These are phyloP conservation scores for Caenorhabditis doughertyi DNA, from an alignment of 2,888 invertebrate genomes.

Conservation along the genomic window DNA sequence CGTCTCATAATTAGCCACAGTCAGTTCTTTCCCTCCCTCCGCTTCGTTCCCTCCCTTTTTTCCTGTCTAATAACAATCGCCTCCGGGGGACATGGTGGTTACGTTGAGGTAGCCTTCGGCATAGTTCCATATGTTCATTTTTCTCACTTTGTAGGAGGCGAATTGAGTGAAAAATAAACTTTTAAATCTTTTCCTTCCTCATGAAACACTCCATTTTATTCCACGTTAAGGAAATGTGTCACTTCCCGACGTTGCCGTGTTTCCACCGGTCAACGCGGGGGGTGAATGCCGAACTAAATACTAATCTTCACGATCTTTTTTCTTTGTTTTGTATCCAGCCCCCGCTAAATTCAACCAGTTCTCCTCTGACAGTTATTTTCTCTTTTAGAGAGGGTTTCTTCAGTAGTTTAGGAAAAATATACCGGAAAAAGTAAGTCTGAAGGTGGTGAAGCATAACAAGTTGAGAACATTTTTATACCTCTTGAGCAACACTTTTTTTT, in stretches of 20 bases:
- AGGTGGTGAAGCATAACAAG: too few relatives aligned
- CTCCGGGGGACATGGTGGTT: conserved; percentile 44
- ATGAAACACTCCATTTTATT: too few relatives aligned
- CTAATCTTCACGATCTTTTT: conserved; percentile 39
- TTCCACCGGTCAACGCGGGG: background rate
- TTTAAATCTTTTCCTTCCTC: too few relatives aligned
- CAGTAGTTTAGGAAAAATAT: background rate
- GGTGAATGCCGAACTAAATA: conserved; percentile 29
- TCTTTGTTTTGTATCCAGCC: background rate
- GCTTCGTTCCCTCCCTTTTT: background rate
- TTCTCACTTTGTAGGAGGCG: background rate
- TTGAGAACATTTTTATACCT: too few relatives aligned
- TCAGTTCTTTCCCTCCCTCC: conserved; percentile 12
- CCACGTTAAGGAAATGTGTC: too few relatives aligned
- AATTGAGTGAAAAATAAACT: too few relatives aligned
- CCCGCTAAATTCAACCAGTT: conserved; percentile 33
- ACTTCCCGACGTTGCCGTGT: conserved; percentile 32
- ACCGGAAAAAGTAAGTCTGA: too few relatives aligned
- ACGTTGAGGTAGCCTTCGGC: conserved; percentile 8
- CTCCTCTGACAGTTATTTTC: conserved; percentile 23
- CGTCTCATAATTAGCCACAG: conserved; percentile 44
- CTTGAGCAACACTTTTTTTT: too few relatives aligned
- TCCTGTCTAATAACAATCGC: conserved; percentile 33
- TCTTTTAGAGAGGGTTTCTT: background rate
- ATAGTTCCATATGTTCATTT: background rate